Base-by-base conservation (phyloP, 2,113 vertebrate genomes). In the Thalassoma bifasciatum region DNA sequence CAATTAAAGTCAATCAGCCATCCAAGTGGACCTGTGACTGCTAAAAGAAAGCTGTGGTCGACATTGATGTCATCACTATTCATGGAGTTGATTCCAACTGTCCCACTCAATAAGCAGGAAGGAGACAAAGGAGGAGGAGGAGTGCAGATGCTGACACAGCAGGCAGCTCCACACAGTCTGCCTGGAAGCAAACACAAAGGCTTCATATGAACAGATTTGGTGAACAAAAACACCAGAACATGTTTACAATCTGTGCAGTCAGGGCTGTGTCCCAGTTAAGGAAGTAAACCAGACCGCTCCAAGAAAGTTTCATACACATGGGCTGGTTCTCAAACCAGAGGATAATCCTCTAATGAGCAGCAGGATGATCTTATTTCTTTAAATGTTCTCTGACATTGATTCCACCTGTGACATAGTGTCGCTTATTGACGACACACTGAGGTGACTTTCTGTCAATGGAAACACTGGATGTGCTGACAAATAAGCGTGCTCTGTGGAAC, bases 1-100 rank as follows among this genome's bases (percentile, higher is more conserved):
- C 81, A 79, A 73, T 74, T 67, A 63, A 70, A 72, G 77, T 81
- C 82, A 86, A 81, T 78, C 67, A 73, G 65, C 66, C 17, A 2
- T 63, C 44, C 21, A 56, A 75, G 66, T 77, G 59, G 46, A 69
- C 19, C 22, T 26, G 65, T 49, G 42, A 46, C 49, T 50, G 57
- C 70, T 64, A 21, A 68, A 40, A 69, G 36, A 50, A 61, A 64
- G 47, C 21, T 0, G 23, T 22, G 44, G 52, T 54, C 50, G 42
- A 58, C 58, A 49, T n/a, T 23, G 61, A 59, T 17, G n/a, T 56
- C 30, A 70, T 73, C 64, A 64, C 66, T 82, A 76, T 87, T 82
- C 74, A 79, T 69, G 38, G 65, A 60, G 49, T 58, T 56, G 24
- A 53, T 66, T 75, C 54, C 64, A 64, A 17, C 58, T 70, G 79